Conservation (phyloP, 2,888 invertebrate genomes). For the Thymelicus sylvestris region DNA sequence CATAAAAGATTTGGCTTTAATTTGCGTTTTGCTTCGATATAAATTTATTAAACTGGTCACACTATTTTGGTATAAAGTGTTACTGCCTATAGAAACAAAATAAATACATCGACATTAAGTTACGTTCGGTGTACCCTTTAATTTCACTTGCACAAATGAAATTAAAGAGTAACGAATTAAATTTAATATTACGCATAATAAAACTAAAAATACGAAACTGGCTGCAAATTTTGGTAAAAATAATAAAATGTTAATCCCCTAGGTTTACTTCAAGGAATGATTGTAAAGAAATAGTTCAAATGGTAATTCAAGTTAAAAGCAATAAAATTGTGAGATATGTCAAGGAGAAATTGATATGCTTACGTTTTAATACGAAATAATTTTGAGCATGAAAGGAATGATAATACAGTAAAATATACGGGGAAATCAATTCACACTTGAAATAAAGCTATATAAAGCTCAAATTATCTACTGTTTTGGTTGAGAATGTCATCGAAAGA, state of each 20-base stretch:
- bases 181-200: conserved; percentile 45
- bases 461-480: conserved; percentile 31
- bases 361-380: conserved; percentile 34
- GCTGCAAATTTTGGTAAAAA: conserved; percentile 68
- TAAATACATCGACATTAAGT: conserved; percentile 18
- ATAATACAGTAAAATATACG: conserved; percentile 23
- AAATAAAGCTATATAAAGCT: conserved; percentile 23
- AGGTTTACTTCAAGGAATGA: conserved; percentile 53
- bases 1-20: conserved; percentile 60
- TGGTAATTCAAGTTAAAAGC: conserved; percentile 32
- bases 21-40: conserved; percentile 41
- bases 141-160: neutral
- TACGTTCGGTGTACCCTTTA: conserved; percentile 5
- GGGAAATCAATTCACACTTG: conserved; percentile 32
- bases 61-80: conserved; percentile 69
- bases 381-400: conserved; percentile 61
- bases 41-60: conserved; percentile 63
- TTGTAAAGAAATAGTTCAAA: conserved; percentile 43
- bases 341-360: conserved; percentile 46
- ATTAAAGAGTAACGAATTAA: conserved; percentile 40
- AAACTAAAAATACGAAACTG: conserved; percentile 59
- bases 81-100: conserved; percentile 45
- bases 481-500: conserved; percentile 49
- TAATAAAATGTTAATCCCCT: conserved; percentile 54
- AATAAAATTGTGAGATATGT: conserved; percentile 29